Evolutionary conservation across 2,113 vertebrate genomes (phyloP).

Genomic region (Eudyptes chrysolophus): DNA sequence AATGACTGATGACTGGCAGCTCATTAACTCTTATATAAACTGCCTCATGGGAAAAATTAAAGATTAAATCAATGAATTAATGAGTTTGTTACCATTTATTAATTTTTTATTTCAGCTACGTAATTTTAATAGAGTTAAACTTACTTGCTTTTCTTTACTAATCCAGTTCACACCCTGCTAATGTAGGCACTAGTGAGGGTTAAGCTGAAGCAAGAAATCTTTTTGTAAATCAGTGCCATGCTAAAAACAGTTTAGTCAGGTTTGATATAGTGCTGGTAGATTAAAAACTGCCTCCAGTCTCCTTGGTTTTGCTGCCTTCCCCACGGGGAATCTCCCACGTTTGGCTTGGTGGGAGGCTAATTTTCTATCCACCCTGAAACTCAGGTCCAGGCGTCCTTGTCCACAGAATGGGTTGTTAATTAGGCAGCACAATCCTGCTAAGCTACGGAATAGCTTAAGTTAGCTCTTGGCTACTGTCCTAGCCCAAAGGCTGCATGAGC

Average conservation of each 20-base stretch:
- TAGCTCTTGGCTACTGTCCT: neutral
- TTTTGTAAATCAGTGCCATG: neutral
- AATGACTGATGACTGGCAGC: neutral
- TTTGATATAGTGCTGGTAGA: neutral
- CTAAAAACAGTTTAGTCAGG: neutral
- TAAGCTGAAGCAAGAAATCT: neutral
- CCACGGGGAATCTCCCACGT: accelerated
- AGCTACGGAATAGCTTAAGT: accelerated
- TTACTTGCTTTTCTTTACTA: neutral
- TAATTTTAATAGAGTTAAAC: neutral
- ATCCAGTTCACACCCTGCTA: neutral
- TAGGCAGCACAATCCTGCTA: neutral
- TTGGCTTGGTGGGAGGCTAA: neutral
- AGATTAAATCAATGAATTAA: neutral
- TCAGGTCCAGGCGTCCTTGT: accelerated
- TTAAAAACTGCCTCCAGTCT: neutral
- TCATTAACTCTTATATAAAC: neutral
- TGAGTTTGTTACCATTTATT: neutral
- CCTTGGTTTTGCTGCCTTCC: neutral
- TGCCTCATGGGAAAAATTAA: neutral
- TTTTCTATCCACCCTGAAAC: neutral
- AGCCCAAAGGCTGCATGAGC: neutral
- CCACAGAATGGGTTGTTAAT: neutral
- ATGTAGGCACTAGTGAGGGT: neutral
- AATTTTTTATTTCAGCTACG: neutral